These are phyloP conservation scores for Eulemur macaco DNA, from an alignment of 2,113 vertebrate genomes.

Conservation along the genomic window DNA sequence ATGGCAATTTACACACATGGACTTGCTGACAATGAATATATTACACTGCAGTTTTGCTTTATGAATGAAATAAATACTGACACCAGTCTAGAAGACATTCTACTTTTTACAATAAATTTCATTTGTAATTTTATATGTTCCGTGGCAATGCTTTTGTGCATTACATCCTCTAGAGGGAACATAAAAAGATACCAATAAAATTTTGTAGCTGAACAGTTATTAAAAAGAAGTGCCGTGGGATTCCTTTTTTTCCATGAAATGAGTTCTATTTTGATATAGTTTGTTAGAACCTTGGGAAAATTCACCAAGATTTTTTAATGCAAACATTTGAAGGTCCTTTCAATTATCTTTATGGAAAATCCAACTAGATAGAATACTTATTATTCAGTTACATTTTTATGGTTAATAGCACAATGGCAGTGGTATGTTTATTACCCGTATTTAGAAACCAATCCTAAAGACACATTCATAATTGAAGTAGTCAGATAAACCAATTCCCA, in stretches of 20 bases:
- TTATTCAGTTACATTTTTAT: background rate
- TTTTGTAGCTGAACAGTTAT: slow-evolving; percentile 99
- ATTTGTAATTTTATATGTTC: slow-evolving; percentile 99
- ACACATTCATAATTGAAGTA: background rate
- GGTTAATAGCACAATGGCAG: background rate
- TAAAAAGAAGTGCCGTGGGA: slow-evolving; percentile 92
- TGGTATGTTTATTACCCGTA: background rate
- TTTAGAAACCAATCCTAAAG: background rate
- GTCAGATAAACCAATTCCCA: background rate
- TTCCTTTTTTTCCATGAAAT: slow-evolving; percentile 81
- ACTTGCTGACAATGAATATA: slow-evolving; percentile 89
- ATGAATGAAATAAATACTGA: slow-evolving; percentile 92
- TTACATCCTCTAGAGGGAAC: slow-evolving; percentile 93
- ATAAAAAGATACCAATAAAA: slow-evolving; percentile 95
- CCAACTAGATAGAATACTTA: background rate
- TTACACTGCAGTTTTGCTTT: slow-evolving; percentile 87
- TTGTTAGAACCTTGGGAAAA: slow-evolving; percentile 62
- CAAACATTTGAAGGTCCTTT: slow-evolving; percentile 21
- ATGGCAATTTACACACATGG: slow-evolving; percentile 87
- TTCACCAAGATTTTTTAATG: slow-evolving; percentile 25
- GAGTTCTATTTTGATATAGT: slow-evolving; percentile 76
- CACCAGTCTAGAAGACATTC: slow-evolving; percentile 89
- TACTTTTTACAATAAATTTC: slow-evolving; percentile 94
- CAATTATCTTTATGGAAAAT: slow-evolving; percentile 49
- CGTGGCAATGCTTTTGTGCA: slow-evolving; percentile 96